These are phyloP conservation scores for Laterallus jamaicensis DNA, from an alignment of 2,113 vertebrate species.

Conservation along the genomic window DNA sequence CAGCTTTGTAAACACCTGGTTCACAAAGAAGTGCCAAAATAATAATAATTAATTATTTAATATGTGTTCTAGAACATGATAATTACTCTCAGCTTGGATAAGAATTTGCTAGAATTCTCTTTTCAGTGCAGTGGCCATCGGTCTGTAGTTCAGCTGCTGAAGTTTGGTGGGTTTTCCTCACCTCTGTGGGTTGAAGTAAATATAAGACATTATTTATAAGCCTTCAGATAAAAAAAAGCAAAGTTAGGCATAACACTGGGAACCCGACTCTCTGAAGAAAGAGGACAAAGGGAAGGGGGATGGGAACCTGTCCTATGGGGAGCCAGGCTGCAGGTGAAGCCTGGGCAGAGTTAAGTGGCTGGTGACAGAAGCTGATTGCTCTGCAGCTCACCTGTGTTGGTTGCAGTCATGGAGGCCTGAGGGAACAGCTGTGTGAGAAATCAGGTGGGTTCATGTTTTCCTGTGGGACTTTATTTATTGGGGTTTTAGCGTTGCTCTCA, in stretches of 20 bases:
- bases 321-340: neutral
- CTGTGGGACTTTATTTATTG: rapidly evolving
- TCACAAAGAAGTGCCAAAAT: neutral
- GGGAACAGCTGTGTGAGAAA: neutral
- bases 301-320: neutral
- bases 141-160: neutral
- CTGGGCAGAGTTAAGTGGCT: rapidly evolving
- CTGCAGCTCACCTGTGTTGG: rapidly evolving
- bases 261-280: neutral
- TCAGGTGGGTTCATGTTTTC: neutral
- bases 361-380: neutral
- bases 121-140: neutral
- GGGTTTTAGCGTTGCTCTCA: neutral
- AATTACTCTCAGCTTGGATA: neutral
- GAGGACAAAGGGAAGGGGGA: neutral
- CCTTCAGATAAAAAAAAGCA: neutral
- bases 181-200: neutral
- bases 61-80: neutral
- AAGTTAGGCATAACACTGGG: neutral
- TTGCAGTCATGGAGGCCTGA: neutral
- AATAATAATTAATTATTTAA: neutral
- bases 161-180: neutral
- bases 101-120: neutral
- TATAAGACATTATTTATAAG: neutral
- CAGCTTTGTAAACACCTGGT: neutral